Percentiles rank a stretch among this genome's conserved stretches.
Conservation (phyloP, 2,797 vertebrate species). For the Champsocephalus esox region DNA sequence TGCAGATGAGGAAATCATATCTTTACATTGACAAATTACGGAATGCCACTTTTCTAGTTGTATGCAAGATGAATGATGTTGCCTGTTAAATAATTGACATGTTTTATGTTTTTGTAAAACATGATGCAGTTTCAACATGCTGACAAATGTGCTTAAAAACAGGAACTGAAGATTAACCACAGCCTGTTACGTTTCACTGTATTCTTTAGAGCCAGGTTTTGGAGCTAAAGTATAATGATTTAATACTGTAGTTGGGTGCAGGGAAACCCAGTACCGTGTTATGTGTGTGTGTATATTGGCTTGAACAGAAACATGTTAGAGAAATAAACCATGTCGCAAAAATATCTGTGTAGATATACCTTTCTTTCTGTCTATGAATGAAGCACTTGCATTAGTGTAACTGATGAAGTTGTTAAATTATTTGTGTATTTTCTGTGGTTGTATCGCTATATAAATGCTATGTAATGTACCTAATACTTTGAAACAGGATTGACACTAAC, state of each 20-base stretch:
- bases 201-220: neutral
- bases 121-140: neutral
- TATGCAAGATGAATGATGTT: neutral
- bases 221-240: no score
- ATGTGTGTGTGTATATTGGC: neutral
- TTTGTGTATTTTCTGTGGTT: neutral
- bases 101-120: neutral
- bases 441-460: neutral
- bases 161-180: neutral
- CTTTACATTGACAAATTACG: neutral
- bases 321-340: neutral
- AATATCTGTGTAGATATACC: no score
- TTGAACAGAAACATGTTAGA: neutral
- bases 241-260: neutral
- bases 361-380: no score
- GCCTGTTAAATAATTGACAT: neutral
- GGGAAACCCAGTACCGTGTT: neutral
- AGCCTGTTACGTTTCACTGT: neutral
- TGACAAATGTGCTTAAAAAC: neutral
- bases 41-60: neutral
- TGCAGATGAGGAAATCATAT: neutral
- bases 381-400: no score
- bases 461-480: neutral
- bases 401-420: no score
- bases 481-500: no score